Evolutionary conservation across 2,113 vertebrate genomes (phyloP).

Genomic region (Dunckerocampus dactyliophorus): DNA sequence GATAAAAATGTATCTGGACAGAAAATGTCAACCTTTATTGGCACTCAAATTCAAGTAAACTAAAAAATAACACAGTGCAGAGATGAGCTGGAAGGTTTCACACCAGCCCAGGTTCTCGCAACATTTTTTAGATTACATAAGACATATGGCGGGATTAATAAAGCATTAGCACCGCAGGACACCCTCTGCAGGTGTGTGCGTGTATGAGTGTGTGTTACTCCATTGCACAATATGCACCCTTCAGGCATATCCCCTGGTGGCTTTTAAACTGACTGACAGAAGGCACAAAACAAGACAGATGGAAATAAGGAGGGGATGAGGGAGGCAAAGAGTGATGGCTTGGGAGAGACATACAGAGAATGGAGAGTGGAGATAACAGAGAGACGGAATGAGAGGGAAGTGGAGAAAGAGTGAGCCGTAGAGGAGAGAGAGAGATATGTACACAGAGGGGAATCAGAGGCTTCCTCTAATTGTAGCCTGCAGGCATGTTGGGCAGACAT

Average conservation of each 20-base stretch:
- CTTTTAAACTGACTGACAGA: constrained; percentile 35
- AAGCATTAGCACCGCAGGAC: constrained; percentile 15
- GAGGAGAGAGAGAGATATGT: constrained; percentile 12
- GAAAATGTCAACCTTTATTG: constrained; percentile 1
- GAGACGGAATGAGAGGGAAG: constrained; percentile 21
- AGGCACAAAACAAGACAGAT: constrained; percentile 11
- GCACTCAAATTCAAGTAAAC: background rate
- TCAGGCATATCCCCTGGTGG: constrained; percentile 31
- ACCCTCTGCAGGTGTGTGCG: background rate
- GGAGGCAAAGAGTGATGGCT: constrained; percentile 6
- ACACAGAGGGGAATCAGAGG: constrained; percentile 42
- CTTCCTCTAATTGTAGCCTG: constrained; percentile 57
- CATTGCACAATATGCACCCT: constrained; percentile 5
- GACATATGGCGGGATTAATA: constrained; percentile 30
- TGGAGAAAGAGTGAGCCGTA: constrained; percentile 9
- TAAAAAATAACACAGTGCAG: background rate
- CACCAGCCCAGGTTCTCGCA: constrained; percentile 2
- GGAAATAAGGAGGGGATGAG: constrained; percentile 15
- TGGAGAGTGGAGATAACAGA: constrained; percentile 23
- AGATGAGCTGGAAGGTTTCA: constrained; percentile 4
- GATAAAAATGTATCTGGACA: background rate
- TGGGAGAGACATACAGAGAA: background rate
- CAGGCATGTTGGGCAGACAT: constrained; percentile 51
- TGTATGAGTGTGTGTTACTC: background rate
- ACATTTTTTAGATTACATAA: constrained; percentile 7